Evolutionary conservation across 2,113 vertebrate genomes (phyloP), one percentile per base, ranked within the genome.

Genomic region (Picathartes gymnocephalus): DNA sequence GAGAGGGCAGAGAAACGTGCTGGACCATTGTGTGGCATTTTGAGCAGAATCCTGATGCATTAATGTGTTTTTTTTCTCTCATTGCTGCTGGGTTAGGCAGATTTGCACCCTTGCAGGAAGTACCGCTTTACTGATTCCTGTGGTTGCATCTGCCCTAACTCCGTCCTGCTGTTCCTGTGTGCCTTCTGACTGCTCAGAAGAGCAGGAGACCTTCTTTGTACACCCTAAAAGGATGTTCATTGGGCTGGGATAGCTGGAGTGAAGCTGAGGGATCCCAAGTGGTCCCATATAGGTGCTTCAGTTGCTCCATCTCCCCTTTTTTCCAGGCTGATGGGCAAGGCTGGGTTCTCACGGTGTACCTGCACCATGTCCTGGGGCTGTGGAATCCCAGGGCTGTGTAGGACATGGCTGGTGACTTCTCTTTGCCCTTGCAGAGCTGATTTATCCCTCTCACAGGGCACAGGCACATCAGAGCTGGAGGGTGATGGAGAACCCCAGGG

Each of bases 21-120:
- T 0, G 5, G 22, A 25, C 5, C 0, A 0, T 2, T 21, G 30
- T 22, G 3, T 30, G 35, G 39, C 1, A 0, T 17, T 80, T 88
- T 31, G 33, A 61, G 44, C 33, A 71, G 65, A 72, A 8, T n/a
- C 10, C 17, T 7, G 15, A 20, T 7, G 22, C 15, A 8, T 18
- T 13, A 2, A 1, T 42, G 11, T 6, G 20, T n/a, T 73, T 81
- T 73, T 81, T 77, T 53, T 15, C 31, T 66, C 37, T 23, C 13
- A 1, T 11, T 33, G 66, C 16, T 5, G 20, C 58, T 40, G 45
- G 44, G 24, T 77, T 15, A 37, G 31, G 79, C 45, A 70, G 54
- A 44, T 86, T 44, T 23, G 42, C 39, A 33, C 12, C 20, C 76
- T 2, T 0, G 0, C 25, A 18, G 62, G 40, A 22, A 53, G 37